Evolutionary conservation across 2,888 invertebrate genomes (phyloP).

Genomic region (Aleiodes leptofemur): DNA sequence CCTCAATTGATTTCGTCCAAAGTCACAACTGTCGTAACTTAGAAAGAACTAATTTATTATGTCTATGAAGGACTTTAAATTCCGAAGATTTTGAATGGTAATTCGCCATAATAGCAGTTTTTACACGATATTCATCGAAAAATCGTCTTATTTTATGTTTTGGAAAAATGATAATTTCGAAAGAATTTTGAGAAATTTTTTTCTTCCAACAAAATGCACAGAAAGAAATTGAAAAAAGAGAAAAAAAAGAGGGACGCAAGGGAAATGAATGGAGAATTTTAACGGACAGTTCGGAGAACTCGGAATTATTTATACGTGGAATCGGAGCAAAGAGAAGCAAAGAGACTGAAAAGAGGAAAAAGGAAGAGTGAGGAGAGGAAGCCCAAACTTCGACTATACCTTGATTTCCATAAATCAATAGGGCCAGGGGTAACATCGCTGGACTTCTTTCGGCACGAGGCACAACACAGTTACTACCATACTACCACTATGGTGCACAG

Average conservation of each 20-base stretch:
- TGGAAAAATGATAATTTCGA: no score
- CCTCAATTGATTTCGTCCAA: no score
- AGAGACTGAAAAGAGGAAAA: slow-evolving; percentile 24
- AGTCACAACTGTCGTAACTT: no score
- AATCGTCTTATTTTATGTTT: no score
- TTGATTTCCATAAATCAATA: slow-evolving; percentile 68
- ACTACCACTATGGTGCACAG: slow-evolving; percentile 42
- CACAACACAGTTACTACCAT: slow-evolving; percentile 54
- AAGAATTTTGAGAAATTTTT: neutral
- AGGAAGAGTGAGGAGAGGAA: slow-evolving; percentile 41
- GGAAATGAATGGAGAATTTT: slow-evolving; percentile 43
- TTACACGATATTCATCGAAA: no score
- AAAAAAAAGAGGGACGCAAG: slow-evolving; percentile 32
- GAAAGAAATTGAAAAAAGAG: slow-evolving; percentile 42
- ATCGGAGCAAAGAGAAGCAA: slow-evolving; percentile 51
- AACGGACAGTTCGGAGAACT: slow-evolving; percentile 54
- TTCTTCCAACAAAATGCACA: neutral
- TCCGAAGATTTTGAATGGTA: no score
- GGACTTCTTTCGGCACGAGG: slow-evolving; percentile 58
- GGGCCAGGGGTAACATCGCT: slow-evolving; percentile 53
- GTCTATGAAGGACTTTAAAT: no score
- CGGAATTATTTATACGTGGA: slow-evolving; percentile 60
- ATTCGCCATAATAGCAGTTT: no score
- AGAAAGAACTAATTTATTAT: no score
- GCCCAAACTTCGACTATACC: slow-evolving; percentile 58